Base-by-base conservation (phyloP, 1,140 invertebrate species). In the Epicauta chinensis region DNA sequence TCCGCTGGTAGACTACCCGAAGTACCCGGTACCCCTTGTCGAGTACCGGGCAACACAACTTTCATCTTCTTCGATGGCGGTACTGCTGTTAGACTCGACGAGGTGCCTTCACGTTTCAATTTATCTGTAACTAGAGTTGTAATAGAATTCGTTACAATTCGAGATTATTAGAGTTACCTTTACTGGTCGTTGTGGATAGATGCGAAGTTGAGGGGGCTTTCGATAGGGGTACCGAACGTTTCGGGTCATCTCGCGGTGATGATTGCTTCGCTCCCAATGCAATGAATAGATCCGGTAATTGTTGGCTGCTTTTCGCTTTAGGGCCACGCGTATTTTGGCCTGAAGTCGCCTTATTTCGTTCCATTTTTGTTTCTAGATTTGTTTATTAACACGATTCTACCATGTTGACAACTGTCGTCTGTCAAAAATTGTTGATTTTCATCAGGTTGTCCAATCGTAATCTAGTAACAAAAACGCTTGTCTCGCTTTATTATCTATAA, bases 271-370 rank as follows among this genome's bases (percentile, higher is more conserved):
- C 71, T 32, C 81, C 81, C 4, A 83, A 64, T 11, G 77, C 78
- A 38, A 69, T 69, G 66, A 79, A 81, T 12, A 81, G 67, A 69
- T 82, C 79, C 5, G 78, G 69, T 14, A 80, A 75, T 67, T 80
- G 79, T 43, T 80, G 80, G 43, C 78, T 75, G 34, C 80, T 77
- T 73, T 83, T 83, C 49, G 71, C 73, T 59, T 83, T 83, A 1
- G 73, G 73, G 17, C 79, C 80, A 53, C 80, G 71, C 14, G 13
- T 74, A 71, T 52, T 69, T 23, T 47, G 45, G 71, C 54, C 65
- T 12, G 61, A 36, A 11, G 68, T 64, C 51, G 71, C 59, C 64
- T 82, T 82, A 5, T 70, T 70, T 60, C 79, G 69, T 17, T 81
- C 80, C 80, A 81, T 81, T 55, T 45, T 29, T 16, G 12, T 48